phyloP scores from a whole-genome alignment of 92 coral and sea anemone species.

The Plumapathes pennacea region DNA sequence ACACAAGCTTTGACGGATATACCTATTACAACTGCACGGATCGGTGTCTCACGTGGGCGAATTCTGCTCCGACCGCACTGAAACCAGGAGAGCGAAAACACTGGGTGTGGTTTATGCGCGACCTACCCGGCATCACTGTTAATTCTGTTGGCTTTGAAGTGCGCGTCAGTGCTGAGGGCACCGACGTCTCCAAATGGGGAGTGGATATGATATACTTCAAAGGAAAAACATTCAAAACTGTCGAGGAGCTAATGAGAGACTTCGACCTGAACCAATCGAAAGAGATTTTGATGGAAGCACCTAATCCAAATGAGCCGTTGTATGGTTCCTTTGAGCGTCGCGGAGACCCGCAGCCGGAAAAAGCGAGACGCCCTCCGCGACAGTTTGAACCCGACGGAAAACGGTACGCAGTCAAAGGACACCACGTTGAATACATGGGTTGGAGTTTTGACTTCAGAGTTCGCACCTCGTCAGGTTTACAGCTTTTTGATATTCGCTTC shows the following conservation, averaged over 20 bases:
- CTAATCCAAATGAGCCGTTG: conserved; percentile 12
- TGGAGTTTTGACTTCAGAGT: conserved; percentile 84
- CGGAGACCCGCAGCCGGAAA: conserved; percentile 53
- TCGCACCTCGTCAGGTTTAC: conserved; percentile 66
- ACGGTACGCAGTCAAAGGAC: conserved; percentile 67
- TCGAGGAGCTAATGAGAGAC: conserved; percentile 38
- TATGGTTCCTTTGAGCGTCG: conserved; percentile 52
- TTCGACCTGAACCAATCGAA: too few relatives aligned
- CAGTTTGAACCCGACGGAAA: conserved; percentile 81
- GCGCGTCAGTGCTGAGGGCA: conserved; percentile 32
- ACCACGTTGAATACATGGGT: conserved; percentile 80
- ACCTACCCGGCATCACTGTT: conserved; percentile 23
- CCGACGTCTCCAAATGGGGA: conserved; percentile 40
- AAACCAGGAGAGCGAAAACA: conserved; percentile 33
- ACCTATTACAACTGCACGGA: conserved; percentile 34
- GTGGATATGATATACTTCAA: conserved; percentile 53
- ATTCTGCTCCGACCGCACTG: conserved; percentile 14
- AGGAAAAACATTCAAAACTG: conserved; percentile 52
- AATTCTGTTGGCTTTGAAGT: conserved; percentile 58
- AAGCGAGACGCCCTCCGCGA: conserved; percentile 57
- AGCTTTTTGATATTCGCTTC: conserved; percentile 68
- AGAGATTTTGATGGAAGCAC: conserved; percentile 31
- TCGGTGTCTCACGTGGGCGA: conserved; percentile 30
- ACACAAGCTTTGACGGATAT: conserved; percentile 57
- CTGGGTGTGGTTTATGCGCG: conserved; percentile 46